Percentiles rank a stretch among this genome's conserved stretches.
These are phyloP conservation scores for Styela clava DNA, from an alignment of 23 tunicate species.

Conservation along the genomic window DNA sequence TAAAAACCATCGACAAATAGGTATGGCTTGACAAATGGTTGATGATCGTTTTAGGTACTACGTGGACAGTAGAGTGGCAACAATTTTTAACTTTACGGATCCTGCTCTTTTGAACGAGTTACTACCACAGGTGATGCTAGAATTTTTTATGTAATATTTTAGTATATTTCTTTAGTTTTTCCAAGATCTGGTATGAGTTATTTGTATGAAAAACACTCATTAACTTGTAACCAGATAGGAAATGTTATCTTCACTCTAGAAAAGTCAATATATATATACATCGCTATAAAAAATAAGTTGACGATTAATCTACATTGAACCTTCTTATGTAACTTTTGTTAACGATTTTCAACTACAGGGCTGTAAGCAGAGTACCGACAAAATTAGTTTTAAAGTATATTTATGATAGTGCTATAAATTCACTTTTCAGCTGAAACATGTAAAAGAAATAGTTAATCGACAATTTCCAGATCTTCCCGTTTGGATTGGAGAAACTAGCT, in stretches of 20 bases:
- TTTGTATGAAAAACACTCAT: not conserved
- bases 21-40: not conserved
- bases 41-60: conserved; percentile 29
- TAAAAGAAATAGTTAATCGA: not conserved
- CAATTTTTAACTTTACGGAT: conserved; percentile 38
- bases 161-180: not conserved
- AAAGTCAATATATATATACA: no score
- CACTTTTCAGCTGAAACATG: not conserved
- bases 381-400: not conserved
- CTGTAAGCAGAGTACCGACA: not conserved
- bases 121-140: not conserved
- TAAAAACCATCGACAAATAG: no score
- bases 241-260: no score
- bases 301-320: no score
- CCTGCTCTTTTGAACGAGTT: conserved; percentile 20
- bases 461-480: conserved; percentile 2
- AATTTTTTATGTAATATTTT: not conserved
- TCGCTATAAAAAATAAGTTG: no score
- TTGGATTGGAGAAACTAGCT: conserved; percentile 88
- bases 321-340: no score
- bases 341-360: not conserved
- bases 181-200: not conserved
- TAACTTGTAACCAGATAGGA: no score
- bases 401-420: no score
- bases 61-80: conserved; percentile 45